Evolutionary conservation across 2,888 invertebrate genomes (phyloP), one percentile per base, ranked within the genome.

Genomic region (Conus canariensis): DNA sequence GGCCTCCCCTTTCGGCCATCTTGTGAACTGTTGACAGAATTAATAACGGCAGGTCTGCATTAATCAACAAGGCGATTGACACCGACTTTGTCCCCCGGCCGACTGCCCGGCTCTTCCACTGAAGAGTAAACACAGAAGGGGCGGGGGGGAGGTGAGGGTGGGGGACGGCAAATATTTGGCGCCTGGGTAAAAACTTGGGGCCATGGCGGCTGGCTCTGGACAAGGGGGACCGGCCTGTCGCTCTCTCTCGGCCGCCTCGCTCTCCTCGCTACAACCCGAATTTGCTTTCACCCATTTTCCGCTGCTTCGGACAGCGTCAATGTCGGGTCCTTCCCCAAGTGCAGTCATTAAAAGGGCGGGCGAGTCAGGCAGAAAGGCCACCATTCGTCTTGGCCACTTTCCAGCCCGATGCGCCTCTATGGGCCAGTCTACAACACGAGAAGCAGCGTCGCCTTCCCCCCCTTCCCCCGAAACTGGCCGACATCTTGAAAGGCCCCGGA

Each of bases 211-310:
- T 89, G 74, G n/a, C n/a, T n/a, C 70, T 74, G 74, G 87, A 87
- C 87, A 87, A 70, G 56, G 74, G 87, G 22, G 19, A 45, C 10
- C 10, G 14, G 74, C 85, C 89, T 74, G 70, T 83, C 67, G 82
- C n/a, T 60, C 80, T 67, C 89, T 85, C 60, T 64, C 60, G 60
- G n/a, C 88, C 64, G 83, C 83, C 56, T 83, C 83, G 45, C 56
- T 83, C 30, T 83, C 70, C 83, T 10, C 74, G 85, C 89, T 85
- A 89, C 89, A 89, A 91, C 88, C 90, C 90, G 91, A 90, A 90
- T 91, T 91, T 90, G 91, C 91, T 91, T 91, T 91, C 91, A 91
- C 88, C 64, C 86, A 86, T 91, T 91, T 91, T 91, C 91, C 91
- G 91, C 90, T 88, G 87, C 88, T 88, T 85, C 91, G 90, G 88